Evolutionary conservation across 2,888 invertebrate species (phyloP), one percentile per base, ranked within the genome.

Genomic region (Nymphalis urticae): DNA sequence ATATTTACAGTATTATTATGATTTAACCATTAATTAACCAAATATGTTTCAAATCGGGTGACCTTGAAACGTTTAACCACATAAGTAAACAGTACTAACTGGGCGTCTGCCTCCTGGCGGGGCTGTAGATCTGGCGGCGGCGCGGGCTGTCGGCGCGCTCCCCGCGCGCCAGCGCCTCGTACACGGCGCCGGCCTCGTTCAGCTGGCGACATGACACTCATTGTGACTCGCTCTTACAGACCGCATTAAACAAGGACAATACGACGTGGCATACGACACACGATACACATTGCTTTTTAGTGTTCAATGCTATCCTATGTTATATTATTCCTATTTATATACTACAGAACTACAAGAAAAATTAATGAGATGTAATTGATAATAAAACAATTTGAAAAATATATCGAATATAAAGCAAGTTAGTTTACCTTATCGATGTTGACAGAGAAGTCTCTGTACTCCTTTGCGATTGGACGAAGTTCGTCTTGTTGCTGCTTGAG

Each of bases 181-280:
- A 98, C 27, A 96, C 94, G 47, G 95, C 95, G 1, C 98, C 98
- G 0, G 98, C 94, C 81, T 98, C 98, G 87, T 98, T 98, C 66
- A 97, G 94, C 93, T 93, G 72, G 1, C 9, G 32, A 7, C 1
- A 54, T 3, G 2, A 1, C 36, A 9, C 36, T 2, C 10, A 2
- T 42, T 42, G 10, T 9, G 3, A 42, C 36, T 10, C 8, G 36
- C 8, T 36, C 36, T 36, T 9, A 36, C 36, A 10, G 1, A 36
- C 9, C 13, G 13, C 10, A 42, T 42, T 13, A 13, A 42, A 13
- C 13, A 42, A 10, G 13, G 13, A 13, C 42, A 42, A 0, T 1
- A 32, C 27, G 27, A 32, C 27, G 6, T 6, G 27, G 27, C 21
- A 21, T 21, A 21, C 21, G 27, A 5, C 27, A 6, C 6, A 32